These are phyloP conservation scores for Hypercompe scribonia DNA, from an alignment of 2,888 invertebrate species.

Conservation along the genomic window DNA sequence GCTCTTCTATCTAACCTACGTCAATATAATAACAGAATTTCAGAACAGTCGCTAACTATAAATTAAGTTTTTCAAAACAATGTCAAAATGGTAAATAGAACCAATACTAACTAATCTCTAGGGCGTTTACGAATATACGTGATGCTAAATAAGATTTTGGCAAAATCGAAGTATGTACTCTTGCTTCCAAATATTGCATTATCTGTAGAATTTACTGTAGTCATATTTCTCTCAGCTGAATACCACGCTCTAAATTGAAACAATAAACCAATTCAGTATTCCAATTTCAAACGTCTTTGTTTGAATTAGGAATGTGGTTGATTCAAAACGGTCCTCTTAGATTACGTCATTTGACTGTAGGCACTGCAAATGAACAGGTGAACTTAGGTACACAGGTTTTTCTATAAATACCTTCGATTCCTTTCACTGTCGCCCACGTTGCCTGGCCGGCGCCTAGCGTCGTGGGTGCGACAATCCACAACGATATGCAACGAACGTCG, in stretches of 20 bases:
- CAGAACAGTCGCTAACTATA: too few species aligned
- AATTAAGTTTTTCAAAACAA: too few species aligned
- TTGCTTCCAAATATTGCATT: not conserved
- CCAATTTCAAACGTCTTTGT: conserved; percentile 23
- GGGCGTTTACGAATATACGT: not conserved
- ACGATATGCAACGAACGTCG: conserved; percentile 59
- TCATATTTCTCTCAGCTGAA: not conserved
- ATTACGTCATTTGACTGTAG: conserved; percentile 18
- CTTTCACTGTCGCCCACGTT: conserved; percentile 71
- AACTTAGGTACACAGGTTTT: conserved; percentile 59
- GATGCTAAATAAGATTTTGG: not conserved
- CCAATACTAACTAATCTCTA: too few species aligned
- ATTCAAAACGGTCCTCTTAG: conserved; percentile 16
- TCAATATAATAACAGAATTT: too few species aligned
- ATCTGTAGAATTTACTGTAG: not conserved
- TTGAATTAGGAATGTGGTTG: conserved; percentile 23
- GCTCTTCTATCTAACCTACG: too few species aligned
- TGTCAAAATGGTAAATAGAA: too few species aligned
- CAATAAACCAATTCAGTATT: conserved; percentile 11
- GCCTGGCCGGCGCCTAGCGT: conserved; percentile 57
- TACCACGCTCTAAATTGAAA: conserved; percentile 7
- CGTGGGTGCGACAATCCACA: conserved; percentile 64
- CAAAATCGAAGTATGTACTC: not conserved
- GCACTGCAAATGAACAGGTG: conserved; percentile 42
- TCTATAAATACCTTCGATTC: conserved; percentile 59